Conservation (phyloP, 1,140 invertebrate species). For the Acromyrmex heyeri region DNA sequence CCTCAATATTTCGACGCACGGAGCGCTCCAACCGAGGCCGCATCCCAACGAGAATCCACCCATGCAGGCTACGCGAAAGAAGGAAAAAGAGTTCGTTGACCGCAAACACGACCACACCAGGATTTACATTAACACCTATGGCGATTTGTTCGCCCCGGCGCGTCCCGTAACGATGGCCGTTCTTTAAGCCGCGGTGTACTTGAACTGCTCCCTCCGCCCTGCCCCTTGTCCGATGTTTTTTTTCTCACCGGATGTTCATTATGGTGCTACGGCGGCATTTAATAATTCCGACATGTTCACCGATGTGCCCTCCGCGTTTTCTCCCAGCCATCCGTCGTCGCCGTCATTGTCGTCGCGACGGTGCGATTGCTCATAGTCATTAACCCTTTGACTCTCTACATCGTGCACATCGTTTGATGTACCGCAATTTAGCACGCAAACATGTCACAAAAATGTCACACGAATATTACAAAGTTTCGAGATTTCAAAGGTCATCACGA, state of each 20-base stretch:
- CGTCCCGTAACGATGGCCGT: conserved; percentile 16
- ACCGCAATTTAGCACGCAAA: neutral
- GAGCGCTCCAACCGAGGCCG: conserved; percentile 85
- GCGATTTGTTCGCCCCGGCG: conserved; percentile 36
- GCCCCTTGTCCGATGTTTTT: neutral
- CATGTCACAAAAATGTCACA: neutral
- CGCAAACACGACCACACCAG: conserved; percentile 31
- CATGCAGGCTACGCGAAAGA: conserved; percentile 69
- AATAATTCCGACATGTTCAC: conserved; percentile 40
- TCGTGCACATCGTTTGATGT: conserved; percentile 7
- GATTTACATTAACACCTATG: conserved; percentile 12
- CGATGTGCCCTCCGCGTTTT: neutral
- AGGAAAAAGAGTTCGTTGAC: conserved; percentile 32
- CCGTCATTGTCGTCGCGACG: conserved; percentile 35
- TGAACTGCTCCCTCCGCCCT: neutral
- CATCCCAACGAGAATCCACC: conserved; percentile 80
- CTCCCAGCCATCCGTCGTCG: neutral
- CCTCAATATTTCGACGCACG: conserved; percentile 82
- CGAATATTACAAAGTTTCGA: neutral
- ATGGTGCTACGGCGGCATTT: conserved; percentile 17
- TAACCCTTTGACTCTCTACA: conserved; percentile 18
- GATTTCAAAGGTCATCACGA: neutral
- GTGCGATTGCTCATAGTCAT: conserved; percentile 29
- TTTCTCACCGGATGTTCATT: conserved; percentile 41
- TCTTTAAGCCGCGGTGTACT: conserved; percentile 6